These are phyloP conservation scores for Siderastrea radians DNA, from an alignment of 92 coral and sea anemone genomes.

Conservation along the genomic window DNA sequence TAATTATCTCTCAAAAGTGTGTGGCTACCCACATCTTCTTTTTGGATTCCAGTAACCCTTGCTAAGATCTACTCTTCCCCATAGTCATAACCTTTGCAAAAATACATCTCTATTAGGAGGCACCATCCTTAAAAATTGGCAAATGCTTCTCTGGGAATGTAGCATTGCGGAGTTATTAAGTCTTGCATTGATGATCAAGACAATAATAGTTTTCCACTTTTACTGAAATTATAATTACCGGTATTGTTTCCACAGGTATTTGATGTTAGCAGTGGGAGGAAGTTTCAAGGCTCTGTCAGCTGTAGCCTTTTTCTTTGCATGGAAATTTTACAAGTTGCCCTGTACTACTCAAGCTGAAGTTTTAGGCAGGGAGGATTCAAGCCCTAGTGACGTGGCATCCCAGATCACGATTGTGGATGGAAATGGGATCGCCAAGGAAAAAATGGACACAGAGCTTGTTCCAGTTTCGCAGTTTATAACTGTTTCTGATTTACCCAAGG, in stretches of 20 bases:
- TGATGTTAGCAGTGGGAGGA: conserved; percentile 76
- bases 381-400: conserved; percentile 21
- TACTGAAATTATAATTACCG: not conserved
- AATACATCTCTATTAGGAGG: no score
- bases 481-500: not conserved
- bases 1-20: no score
- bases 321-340: conserved; percentile 85
- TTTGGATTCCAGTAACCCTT: no score
- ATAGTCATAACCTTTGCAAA: no score
- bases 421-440: not conserved
- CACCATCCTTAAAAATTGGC: no score
- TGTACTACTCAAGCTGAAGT: not conserved
- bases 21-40: no score
- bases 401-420: conserved; percentile 37
- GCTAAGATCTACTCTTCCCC: no score
- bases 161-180: no score
- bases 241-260: conserved; percentile 51
- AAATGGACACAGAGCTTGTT: conserved; percentile 5
- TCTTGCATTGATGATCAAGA: not conserved
- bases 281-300: conserved; percentile 78
- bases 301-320: conserved; percentile 82
- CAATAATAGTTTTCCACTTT: not conserved
- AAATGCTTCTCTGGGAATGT: no score
- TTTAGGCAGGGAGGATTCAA: conserved; percentile 11
- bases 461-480: conserved; percentile 44